Percentiles rank a stretch among this genome's conserved stretches.
These are phyloP conservation scores for Pharmacophagus antenor DNA, from an alignment of 2,888 invertebrate species.

Conservation along the genomic window DNA sequence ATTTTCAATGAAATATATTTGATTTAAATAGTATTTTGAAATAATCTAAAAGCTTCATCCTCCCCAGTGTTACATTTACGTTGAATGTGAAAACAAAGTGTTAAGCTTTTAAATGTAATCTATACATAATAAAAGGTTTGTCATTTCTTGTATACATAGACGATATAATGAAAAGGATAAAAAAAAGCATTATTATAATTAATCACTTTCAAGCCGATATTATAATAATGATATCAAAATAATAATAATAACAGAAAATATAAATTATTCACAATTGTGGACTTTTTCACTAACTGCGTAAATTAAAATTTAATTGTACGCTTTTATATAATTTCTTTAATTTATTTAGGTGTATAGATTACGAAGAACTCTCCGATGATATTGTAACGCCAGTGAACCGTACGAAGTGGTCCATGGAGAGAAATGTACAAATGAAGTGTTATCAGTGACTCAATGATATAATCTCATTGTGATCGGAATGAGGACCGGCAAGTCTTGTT, in stretches of 20 bases:
- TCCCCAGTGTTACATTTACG: background rate
- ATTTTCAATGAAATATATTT: background rate
- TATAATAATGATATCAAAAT: too few species aligned
- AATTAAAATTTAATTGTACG: background rate
- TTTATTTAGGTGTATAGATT: background rate
- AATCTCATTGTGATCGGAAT: constrained; percentile 55
- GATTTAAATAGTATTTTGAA: background rate
- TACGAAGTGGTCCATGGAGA: constrained; percentile 41
- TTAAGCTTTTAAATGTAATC: background rate
- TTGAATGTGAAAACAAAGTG: background rate
- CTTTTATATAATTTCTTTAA: background rate
- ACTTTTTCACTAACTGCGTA: too few species aligned
- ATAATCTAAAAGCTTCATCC: background rate
- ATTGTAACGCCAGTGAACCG: constrained; percentile 32
- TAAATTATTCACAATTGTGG: too few species aligned
- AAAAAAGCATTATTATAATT: too few species aligned
- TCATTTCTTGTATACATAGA: too few species aligned
- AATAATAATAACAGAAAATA: too few species aligned
- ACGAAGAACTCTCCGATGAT: background rate
- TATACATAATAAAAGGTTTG: too few species aligned
- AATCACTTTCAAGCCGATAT: too few species aligned
- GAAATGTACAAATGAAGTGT: constrained; percentile 52
- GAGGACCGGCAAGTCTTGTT: constrained; percentile 67
- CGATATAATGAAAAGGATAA: too few species aligned
- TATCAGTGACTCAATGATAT: constrained; percentile 51